Evolutionary conservation across 2,888 invertebrate species (phyloP).

Genomic region (Trichogramma dendrolimi): DNA sequence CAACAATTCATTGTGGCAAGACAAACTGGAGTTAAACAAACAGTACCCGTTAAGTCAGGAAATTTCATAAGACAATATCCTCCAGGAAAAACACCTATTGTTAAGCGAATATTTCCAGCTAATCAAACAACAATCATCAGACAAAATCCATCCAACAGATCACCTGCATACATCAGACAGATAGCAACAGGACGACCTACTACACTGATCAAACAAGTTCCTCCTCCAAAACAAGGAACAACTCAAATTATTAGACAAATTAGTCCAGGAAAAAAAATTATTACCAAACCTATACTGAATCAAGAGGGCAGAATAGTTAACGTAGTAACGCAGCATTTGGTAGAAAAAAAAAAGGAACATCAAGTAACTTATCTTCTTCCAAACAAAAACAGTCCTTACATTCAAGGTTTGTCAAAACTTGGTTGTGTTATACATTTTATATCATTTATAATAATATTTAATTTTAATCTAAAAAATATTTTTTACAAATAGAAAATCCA

Average conservation of each 20-base stretch:
- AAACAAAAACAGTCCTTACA: conserved; percentile 17
- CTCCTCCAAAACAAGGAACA: background rate
- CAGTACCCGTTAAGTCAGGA: too few species aligned
- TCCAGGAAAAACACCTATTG: too few species aligned
- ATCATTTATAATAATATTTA: conserved; percentile 4
- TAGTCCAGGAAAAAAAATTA: background rate
- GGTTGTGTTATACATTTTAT: background rate
- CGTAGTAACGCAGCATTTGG: background rate
- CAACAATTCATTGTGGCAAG: too few species aligned
- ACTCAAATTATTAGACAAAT: background rate
- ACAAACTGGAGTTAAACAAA: too few species aligned
- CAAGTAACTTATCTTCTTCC: conserved; percentile 10
- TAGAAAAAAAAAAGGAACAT: conserved; percentile 5
- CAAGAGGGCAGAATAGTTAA: background rate
- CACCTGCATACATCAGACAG: too few species aligned
- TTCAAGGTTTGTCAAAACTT: conserved; percentile 12
- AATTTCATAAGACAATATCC: too few species aligned
- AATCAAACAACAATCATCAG: too few species aligned
- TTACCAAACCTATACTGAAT: background rate
- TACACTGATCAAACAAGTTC: background rate
- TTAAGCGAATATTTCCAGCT: too few species aligned
- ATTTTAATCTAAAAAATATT: too few species aligned
- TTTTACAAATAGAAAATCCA: conserved; percentile 6
- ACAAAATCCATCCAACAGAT: too few species aligned
- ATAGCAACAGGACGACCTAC: too few species aligned